A percentile compares a stretch with the other conserved stretches of the same genome.
Evolutionary conservation across 2,113 vertebrate genomes (phyloP).

Genomic region (Chaetodon auriga): DNA sequence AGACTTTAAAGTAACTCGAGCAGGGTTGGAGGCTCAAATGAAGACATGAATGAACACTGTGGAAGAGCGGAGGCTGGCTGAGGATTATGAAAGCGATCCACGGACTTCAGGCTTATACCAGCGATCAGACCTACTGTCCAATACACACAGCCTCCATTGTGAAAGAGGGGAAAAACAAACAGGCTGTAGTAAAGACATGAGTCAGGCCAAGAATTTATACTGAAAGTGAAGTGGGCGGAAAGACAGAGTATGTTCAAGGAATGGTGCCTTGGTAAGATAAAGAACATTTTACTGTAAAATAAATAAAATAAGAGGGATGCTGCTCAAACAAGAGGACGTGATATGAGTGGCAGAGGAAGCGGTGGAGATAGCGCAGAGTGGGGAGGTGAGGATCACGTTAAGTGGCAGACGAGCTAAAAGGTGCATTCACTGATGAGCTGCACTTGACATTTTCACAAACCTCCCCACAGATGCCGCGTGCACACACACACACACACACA

Average conservation of each 20-base stretch:
- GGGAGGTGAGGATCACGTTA: conserved; percentile 17
- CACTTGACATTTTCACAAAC: conserved; percentile 54
- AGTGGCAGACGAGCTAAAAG: conserved; percentile 39
- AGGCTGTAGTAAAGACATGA: not conserved
- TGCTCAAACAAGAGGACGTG: conserved; percentile 30
- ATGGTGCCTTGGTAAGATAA: not conserved
- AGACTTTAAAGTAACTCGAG: not conserved
- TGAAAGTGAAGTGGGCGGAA: not conserved
- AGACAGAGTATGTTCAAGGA: not conserved
- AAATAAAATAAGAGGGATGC: conserved; percentile 5
- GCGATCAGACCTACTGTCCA: conserved; percentile 34
- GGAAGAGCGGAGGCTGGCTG: conserved; percentile 30
- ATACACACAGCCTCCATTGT: conserved; percentile 8
- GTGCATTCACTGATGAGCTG: conserved; percentile 45
- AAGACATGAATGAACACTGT: conserved; percentile 11
- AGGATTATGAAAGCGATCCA: conserved; percentile 56
- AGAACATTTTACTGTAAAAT: conserved; percentile 18
- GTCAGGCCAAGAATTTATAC: not conserved
- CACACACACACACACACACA: conserved; percentile 1
- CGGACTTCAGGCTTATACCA: conserved; percentile 43
- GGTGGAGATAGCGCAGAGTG: not conserved
- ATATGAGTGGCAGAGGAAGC: conserved; percentile 9
- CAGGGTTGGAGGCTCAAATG: conserved; percentile 11
- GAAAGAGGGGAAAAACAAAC: conserved; percentile 6
- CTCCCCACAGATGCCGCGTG: not conserved